Conservation (phyloP, 2,113 vertebrate genomes). For the Cebus imitator region DNA sequence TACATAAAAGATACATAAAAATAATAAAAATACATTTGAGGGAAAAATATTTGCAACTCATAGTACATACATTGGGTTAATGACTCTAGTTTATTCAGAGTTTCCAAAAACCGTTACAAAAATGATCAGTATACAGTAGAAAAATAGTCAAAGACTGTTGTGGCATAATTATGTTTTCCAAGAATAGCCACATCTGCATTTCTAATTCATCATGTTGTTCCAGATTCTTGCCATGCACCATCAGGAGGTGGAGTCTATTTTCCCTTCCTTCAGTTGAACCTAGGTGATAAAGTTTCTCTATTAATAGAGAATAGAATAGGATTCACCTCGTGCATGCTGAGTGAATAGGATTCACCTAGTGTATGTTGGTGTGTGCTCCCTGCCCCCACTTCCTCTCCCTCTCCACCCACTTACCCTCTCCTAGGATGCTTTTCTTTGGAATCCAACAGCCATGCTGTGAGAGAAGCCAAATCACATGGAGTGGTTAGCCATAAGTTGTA, state of each 20-base stretch:
- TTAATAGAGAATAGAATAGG: too few relatives aligned
- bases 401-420: fast-evolving
- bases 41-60: not conserved
- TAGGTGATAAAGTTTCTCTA: not conserved
- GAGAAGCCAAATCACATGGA: not conserved
- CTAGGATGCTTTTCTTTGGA: not conserved
- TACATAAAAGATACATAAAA: slow-evolving; percentile 18
- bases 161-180: not conserved
- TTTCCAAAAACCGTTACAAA: not conserved
- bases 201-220: not conserved
- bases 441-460: not conserved
- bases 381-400: fast-evolving
- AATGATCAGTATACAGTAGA: not conserved
- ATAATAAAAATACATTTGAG: not conserved
- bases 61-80: not conserved
- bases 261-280: not conserved
- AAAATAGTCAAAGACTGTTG: not conserved
- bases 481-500: not conserved
- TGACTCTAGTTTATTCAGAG: not conserved
- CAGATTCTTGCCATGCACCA: not conserved
- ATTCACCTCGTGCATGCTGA: too few relatives aligned
- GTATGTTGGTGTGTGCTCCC: not conserved
- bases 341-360: not conserved
- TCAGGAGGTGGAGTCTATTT: not conserved
- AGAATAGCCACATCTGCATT: not conserved